Conservation (phyloP, 2,113 vertebrate species). For the Anguilla japonica region DNA sequence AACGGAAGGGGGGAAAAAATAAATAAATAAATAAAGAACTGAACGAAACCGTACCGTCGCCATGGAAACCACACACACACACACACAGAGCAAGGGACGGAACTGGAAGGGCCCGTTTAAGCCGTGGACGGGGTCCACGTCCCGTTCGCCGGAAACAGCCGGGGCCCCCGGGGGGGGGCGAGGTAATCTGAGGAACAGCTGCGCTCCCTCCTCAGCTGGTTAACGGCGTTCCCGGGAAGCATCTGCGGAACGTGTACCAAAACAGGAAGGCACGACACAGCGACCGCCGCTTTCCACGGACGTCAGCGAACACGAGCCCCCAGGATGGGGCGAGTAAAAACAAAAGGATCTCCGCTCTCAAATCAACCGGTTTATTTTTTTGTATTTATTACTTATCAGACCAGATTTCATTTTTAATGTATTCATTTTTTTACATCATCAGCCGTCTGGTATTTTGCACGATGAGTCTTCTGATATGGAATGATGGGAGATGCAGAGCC, state of each 20-base stretch:
- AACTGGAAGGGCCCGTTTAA: neutral
- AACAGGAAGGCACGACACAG: slow-evolving; percentile 19
- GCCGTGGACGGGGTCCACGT: slow-evolving; percentile 9
- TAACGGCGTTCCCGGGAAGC: slow-evolving; percentile 23
- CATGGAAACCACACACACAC: slow-evolving; percentile 19
- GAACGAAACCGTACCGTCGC: slow-evolving; percentile 14
- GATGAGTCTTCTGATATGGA: neutral
- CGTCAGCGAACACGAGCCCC: neutral
- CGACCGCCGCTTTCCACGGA: neutral
- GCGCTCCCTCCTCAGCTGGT: slow-evolving; percentile 19
- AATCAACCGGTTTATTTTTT: neutral
- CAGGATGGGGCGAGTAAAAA: neutral
- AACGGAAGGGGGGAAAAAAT: neutral
- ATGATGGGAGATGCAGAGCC: neutral
- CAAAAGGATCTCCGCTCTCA: neutral
- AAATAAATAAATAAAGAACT: neutral
- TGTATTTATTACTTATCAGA: neutral
- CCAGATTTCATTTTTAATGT: neutral
- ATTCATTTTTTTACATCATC: neutral
- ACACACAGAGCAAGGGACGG: neutral
- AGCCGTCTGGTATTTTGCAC: neutral
- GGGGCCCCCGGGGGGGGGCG: neutral
- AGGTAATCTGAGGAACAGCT: slow-evolving; percentile 27
- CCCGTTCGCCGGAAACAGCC: neutral
- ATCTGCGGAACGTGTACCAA: slow-evolving; percentile 16